phyloP scores from a whole-genome alignment of 1,140 invertebrate species.

The Drosophila eugracilis region DNA sequence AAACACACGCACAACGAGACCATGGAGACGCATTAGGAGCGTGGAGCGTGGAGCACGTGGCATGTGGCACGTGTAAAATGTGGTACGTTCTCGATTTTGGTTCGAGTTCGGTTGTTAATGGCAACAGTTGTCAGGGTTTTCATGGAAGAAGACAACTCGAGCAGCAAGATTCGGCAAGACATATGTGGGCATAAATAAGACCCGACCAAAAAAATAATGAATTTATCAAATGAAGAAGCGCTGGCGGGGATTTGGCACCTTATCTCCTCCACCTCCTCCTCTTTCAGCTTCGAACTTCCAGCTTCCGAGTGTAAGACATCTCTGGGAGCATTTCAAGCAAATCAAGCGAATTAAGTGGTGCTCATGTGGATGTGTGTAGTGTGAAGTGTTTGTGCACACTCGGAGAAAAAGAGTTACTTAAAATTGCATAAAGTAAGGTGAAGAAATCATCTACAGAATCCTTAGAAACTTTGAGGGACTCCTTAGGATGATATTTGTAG shows the following conservation, averaged over 20 bases:
- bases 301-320: conserved; percentile 19
- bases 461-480: too few relatives aligned
- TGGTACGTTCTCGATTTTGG: conserved; percentile 38
- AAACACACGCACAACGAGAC: conserved; percentile 65
- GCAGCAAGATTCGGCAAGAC: conserved; percentile 24
- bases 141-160: background rate
- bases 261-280: conserved; percentile 10
- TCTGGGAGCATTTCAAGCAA: conserved; percentile 50
- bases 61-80: conserved; percentile 51
- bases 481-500: too few relatives aligned
- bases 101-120: conserved; percentile 77
- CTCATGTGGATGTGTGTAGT: conserved; percentile 29
- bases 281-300: background rate
- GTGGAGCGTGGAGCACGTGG: conserved; percentile 52
- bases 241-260: conserved; percentile 34
- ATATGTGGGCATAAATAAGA: conserved; percentile 59
- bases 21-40: conserved; percentile 76
- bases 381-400: conserved; percentile 24
- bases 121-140: conserved; percentile 74
- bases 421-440: too few relatives aligned
- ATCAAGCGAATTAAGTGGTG: conserved; percentile 73
- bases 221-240: conserved; percentile 44
- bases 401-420: background rate
- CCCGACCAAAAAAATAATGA: conserved; percentile 23
- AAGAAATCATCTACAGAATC: too few relatives aligned